Conservation (phyloP, 2,113 vertebrate species). For the Zapus hudsonius region DNA sequence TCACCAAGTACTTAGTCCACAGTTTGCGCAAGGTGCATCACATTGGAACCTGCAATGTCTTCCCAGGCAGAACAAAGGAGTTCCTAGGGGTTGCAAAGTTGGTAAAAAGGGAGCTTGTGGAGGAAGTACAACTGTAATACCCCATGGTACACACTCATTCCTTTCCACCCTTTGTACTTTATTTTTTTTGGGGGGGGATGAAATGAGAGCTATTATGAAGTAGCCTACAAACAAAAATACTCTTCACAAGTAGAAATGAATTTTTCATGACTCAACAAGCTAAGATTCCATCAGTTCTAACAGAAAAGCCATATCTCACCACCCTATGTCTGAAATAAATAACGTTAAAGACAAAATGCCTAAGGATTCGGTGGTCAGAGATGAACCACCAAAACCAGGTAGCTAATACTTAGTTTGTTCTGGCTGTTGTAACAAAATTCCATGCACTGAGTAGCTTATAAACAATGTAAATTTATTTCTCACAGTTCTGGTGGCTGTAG, state of each 20-base stretch:
- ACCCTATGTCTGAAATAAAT: neutral
- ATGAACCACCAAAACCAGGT: neutral
- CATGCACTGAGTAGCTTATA: neutral
- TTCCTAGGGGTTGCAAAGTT: neutral
- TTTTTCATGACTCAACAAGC: neutral
- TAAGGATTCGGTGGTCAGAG: neutral
- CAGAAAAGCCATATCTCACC: neutral
- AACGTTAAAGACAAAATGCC: conserved; percentile 25
- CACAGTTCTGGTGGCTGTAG: neutral
- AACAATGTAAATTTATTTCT: neutral
- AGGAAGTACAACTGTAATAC: neutral
- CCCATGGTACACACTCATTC: neutral
- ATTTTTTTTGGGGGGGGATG: too few species aligned
- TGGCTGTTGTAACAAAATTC: neutral
- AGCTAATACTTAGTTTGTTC: too few species aligned
- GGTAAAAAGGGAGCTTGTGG: neutral
- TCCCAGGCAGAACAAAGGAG: neutral
- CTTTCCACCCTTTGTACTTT: neutral
- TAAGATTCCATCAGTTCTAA: neutral
- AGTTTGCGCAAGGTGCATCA: neutral
- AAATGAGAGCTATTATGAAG: conserved; percentile 10
- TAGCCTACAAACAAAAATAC: neutral
- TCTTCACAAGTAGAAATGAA: neutral
- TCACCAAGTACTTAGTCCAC: neutral
- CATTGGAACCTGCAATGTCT: neutral